Evolutionary conservation across 2,888 invertebrate species (phyloP).

Genomic region (Tenodera sinensis): DNA sequence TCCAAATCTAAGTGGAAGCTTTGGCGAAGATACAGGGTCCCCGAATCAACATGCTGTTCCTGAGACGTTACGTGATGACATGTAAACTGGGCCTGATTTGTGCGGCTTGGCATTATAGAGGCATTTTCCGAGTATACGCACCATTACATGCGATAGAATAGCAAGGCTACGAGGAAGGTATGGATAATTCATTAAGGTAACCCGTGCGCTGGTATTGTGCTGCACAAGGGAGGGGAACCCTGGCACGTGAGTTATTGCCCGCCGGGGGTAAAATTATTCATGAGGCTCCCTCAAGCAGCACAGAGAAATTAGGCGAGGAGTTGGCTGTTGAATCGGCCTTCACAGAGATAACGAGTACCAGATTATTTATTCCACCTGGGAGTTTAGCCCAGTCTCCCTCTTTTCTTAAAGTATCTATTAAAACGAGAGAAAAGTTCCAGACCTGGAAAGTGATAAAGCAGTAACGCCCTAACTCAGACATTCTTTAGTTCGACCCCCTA

Average conservation of each 20-base stretch:
- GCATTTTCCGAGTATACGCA: not conserved
- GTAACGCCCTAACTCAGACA: not conserved
- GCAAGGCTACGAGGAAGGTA: not conserved
- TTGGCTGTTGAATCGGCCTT: not conserved
- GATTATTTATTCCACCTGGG: not conserved
- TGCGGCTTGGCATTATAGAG: not conserved
- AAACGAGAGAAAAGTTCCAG: not conserved
- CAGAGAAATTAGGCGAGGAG: constrained; percentile 5
- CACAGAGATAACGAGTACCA: not conserved
- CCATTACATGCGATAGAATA: not conserved
- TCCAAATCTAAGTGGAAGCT: no score
- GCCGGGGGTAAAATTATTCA: constrained; percentile 15
- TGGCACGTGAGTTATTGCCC: constrained; percentile 11
- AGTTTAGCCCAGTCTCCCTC: not conserved
- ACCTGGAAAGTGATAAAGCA: not conserved
- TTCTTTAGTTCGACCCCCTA: not conserved
- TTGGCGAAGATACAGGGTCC: no score
- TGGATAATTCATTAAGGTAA: not conserved
- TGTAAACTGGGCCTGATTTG: not conserved
- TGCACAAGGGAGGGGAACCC: not conserved
- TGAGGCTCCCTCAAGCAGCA: not conserved
- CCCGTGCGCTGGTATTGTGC: not conserved
- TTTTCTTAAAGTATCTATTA: not conserved
- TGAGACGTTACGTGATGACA: not conserved
- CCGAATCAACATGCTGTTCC: not conserved